Percentiles rank a stretch among this genome's conserved stretches.
Evolutionary conservation across 2,797 vertebrate species (phyloP).

Genomic region (Sciaenops ocellatus): DNA sequence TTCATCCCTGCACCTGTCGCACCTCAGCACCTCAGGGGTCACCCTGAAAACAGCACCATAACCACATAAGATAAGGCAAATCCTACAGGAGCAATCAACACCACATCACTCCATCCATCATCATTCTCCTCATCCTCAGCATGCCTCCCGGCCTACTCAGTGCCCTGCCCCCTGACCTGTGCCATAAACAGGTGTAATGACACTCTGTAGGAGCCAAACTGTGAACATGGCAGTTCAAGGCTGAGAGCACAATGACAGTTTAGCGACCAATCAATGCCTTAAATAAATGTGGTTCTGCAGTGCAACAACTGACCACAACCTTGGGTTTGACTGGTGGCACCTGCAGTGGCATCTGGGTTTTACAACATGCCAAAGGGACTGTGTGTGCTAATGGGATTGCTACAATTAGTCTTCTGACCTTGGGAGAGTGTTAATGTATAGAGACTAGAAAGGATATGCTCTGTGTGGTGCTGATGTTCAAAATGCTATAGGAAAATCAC

Average conservation of each 20-base stretch:
- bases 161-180: conserved; percentile 65
- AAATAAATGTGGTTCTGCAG: conserved; percentile 44
- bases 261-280: conserved; percentile 53
- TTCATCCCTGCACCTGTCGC: conserved; percentile 65
- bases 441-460: background rate
- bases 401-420: conserved; percentile 47
- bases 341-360: conserved; percentile 12
- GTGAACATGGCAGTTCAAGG: conserved; percentile 55
- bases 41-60: conserved; percentile 17
- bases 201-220: conserved; percentile 45
- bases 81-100: conserved; percentile 39
- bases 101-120: conserved; percentile 41
- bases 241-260: conserved; percentile 60
- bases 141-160: conserved; percentile 34
- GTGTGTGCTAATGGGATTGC: conserved; percentile 28
- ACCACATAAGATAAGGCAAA: conserved; percentile 32
- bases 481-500: background rate
- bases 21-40: conserved; percentile 17
- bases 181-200: conserved; percentile 66
- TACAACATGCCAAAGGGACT: conserved; percentile 16
- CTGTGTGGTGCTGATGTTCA: background rate
- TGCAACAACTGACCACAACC: conserved; percentile 43
- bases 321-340: conserved; percentile 31
- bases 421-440: conserved; percentile 26
- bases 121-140: conserved; percentile 47